These are phyloP conservation scores for Enteromius argenteus DNA, from an alignment of 2,797 vertebrate species.

Conservation along the genomic window DNA sequence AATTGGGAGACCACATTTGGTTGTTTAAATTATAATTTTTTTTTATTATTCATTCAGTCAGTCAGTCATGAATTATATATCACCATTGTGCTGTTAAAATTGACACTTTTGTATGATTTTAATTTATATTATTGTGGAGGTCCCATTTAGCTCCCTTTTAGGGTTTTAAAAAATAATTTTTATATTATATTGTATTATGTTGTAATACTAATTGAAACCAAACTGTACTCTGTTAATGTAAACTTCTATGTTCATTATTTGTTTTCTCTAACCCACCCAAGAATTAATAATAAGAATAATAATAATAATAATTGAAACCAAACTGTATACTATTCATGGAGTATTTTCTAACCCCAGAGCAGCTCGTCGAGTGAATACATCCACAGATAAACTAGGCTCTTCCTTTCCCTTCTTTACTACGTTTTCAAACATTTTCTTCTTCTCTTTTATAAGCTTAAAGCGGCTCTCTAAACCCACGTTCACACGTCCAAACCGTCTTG, in stretches of 20 bases:
- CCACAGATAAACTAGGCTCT: conserved; percentile 6
- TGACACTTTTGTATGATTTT: not conserved
- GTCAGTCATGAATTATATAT: not conserved
- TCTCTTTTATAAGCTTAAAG: conserved; percentile 24
- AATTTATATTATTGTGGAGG: not conserved
- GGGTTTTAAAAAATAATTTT: too few species aligned
- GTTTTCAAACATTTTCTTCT: not conserved
- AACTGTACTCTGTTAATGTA: not conserved
- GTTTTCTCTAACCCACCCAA: not conserved
- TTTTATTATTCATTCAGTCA: too few species aligned
- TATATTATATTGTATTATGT: too few species aligned
- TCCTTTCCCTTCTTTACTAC: not conserved
- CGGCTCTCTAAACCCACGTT: conserved; percentile 32
- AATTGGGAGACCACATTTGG: not conserved
- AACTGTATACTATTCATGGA: not conserved
- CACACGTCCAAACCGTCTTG: conserved; percentile 36
- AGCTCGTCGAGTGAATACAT: not conserved
- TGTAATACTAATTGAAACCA: too few species aligned
- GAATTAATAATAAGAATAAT: not conserved
- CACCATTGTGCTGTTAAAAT: not conserved
- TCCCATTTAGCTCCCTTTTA: too few species aligned
- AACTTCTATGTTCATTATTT: conserved; percentile 2
- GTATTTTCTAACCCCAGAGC: not conserved
- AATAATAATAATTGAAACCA: not conserved
- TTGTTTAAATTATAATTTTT: not conserved